Evolutionary conservation across 2,113 vertebrate genomes (phyloP).

Genomic region (Peromyscus leucopus): DNA sequence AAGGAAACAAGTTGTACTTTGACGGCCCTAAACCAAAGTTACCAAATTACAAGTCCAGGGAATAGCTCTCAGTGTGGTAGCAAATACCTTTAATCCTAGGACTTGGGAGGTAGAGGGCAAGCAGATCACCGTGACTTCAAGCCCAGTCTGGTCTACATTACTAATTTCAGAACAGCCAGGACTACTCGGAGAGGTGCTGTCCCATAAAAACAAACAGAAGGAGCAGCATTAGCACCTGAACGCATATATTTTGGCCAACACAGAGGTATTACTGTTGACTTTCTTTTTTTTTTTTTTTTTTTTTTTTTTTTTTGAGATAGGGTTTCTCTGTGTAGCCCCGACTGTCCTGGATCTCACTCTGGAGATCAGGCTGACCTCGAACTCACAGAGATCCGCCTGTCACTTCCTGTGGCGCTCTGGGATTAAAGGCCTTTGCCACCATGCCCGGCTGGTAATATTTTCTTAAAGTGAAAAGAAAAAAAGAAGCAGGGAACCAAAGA

Average conservation of each 20-base stretch:
- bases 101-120: background rate
- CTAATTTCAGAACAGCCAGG: background rate
- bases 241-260: background rate
- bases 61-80: background rate
- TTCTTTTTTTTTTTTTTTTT: background rate
- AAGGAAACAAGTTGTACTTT: background rate
- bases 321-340: background rate
- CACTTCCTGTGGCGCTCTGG: background rate
- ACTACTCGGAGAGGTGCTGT: background rate
- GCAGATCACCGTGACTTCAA: background rate
- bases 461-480: background rate
- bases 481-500: background rate
- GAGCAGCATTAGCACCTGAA: background rate
- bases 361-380: background rate
- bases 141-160: background rate
- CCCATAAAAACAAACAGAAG: background rate
- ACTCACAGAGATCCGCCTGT: background rate
- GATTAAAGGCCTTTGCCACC: background rate
- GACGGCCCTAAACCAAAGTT: background rate
- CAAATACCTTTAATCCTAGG: background rate
- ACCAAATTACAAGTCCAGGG: background rate
- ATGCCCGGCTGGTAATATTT: background rate
- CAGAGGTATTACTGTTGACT: background rate
- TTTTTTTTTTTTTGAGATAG: background rate
- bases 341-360: background rate